Conservation (phyloP, 2,113 vertebrate genomes). For the Nematolebias whitei region DNA sequence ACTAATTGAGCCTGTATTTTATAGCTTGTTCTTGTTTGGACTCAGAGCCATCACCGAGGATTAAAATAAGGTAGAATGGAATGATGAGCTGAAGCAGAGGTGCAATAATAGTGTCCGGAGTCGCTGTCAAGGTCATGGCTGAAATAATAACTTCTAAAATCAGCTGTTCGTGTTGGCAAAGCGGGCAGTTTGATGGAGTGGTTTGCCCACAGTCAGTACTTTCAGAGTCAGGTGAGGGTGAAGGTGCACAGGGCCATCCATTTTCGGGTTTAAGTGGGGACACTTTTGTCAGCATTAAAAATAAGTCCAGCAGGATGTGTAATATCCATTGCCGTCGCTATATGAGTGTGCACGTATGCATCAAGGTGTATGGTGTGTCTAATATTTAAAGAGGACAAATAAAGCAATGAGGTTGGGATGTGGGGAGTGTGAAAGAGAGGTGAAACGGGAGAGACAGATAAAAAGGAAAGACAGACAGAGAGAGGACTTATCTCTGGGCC, state of each 20-base stretch:
- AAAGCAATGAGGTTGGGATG: constrained; percentile 11
- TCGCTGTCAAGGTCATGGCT: constrained; percentile 61
- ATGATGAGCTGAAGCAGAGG: constrained; percentile 2
- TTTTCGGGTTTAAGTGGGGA: constrained; percentile 45
- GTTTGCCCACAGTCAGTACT: constrained; percentile 63
- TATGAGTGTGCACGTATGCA: not conserved
- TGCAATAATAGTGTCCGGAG: constrained; percentile 46
- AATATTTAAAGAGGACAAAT: constrained; percentile 23
- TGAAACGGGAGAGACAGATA: constrained; percentile 2
- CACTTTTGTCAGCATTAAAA: constrained; percentile 65
- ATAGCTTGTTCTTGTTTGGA: constrained; percentile 57
- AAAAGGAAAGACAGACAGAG: constrained; percentile 23
- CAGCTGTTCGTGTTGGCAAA: constrained; percentile 61
- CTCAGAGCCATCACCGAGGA: constrained; percentile 44
- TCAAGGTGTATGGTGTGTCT: not conserved
- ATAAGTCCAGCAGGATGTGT: constrained; percentile 30
- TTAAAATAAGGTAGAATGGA: constrained; percentile 27
- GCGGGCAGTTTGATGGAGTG: constrained; percentile 60
- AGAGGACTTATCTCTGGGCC: constrained; percentile 67
- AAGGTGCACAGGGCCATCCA: constrained; percentile 60
- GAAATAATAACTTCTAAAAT: constrained; percentile 60
- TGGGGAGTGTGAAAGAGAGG: constrained; percentile 16
- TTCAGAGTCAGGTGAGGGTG: constrained; percentile 59
- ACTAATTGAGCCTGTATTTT: constrained; percentile 66
- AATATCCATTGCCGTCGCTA: constrained; percentile 9